Conservation (phyloP, 2,888 invertebrate genomes). For the Drosophila planitibia region DNA sequence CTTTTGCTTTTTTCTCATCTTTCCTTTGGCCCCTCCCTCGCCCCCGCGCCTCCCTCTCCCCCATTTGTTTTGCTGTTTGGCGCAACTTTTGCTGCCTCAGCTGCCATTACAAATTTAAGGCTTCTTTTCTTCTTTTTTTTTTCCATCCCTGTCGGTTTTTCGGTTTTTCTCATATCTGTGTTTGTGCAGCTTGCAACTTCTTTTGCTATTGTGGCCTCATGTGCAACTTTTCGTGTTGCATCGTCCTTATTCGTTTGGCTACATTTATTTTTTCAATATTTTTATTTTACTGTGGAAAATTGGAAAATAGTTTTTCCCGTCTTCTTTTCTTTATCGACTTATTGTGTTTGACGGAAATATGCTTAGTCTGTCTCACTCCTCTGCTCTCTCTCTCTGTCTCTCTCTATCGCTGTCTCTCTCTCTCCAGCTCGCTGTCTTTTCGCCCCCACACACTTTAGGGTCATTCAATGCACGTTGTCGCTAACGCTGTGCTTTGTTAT, state of each 20-base stretch:
- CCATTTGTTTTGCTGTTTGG: slow-evolving; percentile 21
- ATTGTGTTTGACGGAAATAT: slow-evolving; percentile 68
- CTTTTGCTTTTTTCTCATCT: slow-evolving; percentile 14
- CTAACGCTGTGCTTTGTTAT: slow-evolving; percentile 39
- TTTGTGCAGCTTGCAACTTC: slow-evolving; percentile 63
- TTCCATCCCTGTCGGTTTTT: neutral
- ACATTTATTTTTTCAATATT: slow-evolving; percentile 30
- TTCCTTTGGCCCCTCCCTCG: neutral
- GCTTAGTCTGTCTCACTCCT: slow-evolving; percentile 51
- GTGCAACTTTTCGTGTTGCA: slow-evolving; percentile 43
- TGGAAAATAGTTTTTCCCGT: slow-evolving; percentile 70
- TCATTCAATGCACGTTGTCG: slow-evolving; percentile 34
- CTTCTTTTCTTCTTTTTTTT: slow-evolving; percentile 14
- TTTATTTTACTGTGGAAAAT: slow-evolving; percentile 42
- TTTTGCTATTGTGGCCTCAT: slow-evolving; percentile 28
- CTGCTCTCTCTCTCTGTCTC: neutral
- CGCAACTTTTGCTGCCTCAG: slow-evolving; percentile 72
- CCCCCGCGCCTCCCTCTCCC: neutral
- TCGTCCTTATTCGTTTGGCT: slow-evolving; percentile 11
- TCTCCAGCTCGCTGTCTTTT: neutral
- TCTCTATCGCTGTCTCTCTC: slow-evolving; percentile 10
- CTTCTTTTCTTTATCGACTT: slow-evolving; percentile 69
- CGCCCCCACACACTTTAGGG: slow-evolving; percentile 18
- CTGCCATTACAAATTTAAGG: slow-evolving; percentile 68
- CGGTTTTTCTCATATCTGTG: slow-evolving; percentile 51